Percentiles rank a stretch among this genome's conserved stretches.
Conservation (phyloP, 2,888 invertebrate species). For the Nymphalis polychloros region DNA sequence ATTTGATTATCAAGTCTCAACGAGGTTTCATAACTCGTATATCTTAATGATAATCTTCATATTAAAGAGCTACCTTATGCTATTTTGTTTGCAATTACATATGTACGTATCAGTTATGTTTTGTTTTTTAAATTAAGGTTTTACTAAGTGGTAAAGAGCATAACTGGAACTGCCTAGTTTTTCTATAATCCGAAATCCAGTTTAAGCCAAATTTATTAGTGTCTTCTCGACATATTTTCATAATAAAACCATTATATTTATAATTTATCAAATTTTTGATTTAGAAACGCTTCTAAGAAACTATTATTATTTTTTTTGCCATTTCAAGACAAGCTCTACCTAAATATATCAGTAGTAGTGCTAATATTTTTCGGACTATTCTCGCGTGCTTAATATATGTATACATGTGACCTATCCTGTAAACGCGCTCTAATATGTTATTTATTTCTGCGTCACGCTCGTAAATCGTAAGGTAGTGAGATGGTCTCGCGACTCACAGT, state of each 20-base stretch:
- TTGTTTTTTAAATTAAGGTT: no score
- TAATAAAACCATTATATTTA: no score
- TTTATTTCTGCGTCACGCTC: constrained; percentile 73
- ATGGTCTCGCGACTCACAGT: constrained; percentile 69
- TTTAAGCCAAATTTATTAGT: no score
- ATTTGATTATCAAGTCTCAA: constrained; percentile 20
- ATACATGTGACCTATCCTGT: constrained; percentile 52
- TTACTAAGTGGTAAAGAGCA: no score
- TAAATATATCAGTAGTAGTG: no score
- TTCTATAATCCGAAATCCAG: no score
- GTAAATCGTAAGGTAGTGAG: constrained; percentile 70
- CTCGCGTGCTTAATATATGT: neutral
- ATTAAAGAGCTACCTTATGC: neutral
- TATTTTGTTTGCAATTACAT: no score
- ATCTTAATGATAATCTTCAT: constrained; percentile 19
- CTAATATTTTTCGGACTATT: constrained; percentile 6
- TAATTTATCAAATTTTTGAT: no score
- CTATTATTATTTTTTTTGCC: neutral
- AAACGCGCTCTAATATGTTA: constrained; percentile 50
- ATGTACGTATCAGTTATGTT: no score
- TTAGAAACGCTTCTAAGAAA: no score
- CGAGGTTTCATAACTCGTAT: constrained; percentile 26
- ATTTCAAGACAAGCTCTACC: neutral
- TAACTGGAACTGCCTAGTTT: no score
- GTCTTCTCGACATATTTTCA: no score